Base-by-base conservation (phyloP, 53 echinoderm and acorn worm species). In the Henricia sp. region DNA sequence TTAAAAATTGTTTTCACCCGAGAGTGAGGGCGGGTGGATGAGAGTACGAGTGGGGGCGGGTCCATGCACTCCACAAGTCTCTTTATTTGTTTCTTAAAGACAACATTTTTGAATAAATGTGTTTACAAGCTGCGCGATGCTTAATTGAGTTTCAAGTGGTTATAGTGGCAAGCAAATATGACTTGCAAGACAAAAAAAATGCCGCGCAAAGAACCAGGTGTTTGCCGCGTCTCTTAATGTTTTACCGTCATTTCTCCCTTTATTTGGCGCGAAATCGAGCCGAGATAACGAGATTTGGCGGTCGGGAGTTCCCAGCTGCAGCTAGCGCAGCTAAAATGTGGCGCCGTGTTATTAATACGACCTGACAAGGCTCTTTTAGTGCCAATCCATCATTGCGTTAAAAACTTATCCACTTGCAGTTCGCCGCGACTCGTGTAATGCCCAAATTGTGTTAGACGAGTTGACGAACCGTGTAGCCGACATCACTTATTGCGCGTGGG, bases 291-390 rank as follows among this genome's bases (percentile, higher is more conserved):
- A 60, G 62, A 60, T 60, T 34, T 4, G 24, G 62, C 33, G 9
- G 62, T 6, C n/a, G n/a, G n/a, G 11, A 16, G 32, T 29, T 32
- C 62, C 33, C 67, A 67, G 37, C 67, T 67, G 67, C 21, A 39
- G 23, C 19, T 1, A 14, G 38, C 67, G 30, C 38, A n/a, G 34
- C 35, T 19, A 19, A 67, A 67, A 60, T 34, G 32, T 39, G n/a
- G 35, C 34, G 28, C 67, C 25, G 67, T 23, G 38, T 67, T 33
- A 34, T 32, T 63, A 38, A 67, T 38, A 4, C 39, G n/a, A 23
- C 23, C 67, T 38, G 67, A 67, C 67, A 67, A n/a, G 3, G 23
- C 37, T 39, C 67, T 67, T 67, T 67, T 67, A 67, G 67, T 38
- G 20, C n/a, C 39, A 67, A 37, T 67, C 21, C 67, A 67, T 38